Base-by-base conservation (phyloP, 2,797 vertebrate species). In the Rhinatrema bivittatum region DNA sequence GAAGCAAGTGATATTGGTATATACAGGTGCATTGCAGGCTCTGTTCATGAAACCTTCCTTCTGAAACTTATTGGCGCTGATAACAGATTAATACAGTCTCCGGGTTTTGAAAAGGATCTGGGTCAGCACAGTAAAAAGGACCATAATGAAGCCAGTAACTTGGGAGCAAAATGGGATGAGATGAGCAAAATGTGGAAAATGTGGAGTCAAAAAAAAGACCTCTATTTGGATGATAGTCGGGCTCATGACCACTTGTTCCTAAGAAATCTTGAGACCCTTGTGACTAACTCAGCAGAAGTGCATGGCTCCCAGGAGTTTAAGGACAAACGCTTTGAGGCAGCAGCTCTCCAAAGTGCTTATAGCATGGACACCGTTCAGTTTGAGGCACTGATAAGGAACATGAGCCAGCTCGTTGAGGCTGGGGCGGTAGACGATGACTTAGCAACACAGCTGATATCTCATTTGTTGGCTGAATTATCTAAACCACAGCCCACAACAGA, bases 21-120 rank as follows among this genome's bases (percentile, higher is more conserved):
- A 20, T 97, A 96, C 56, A 74, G 68, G 6, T 97, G 93, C 32
- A 10, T 90, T 0, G 87, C 90, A 0, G 86, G 87, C 24, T 51
- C 88, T 0, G 85, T 49, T 5, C 85, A 64, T 0, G 86, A 91
- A n/a, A 79, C 71, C 0, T 83, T 90, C 8, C 76, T 85, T 6
- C 82, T 97, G 8, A 91, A 90, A 37, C 82, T 97, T 28, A 92
- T 95, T 1, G 88, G 91, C 2, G 70, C 74, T 0, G 81, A 87
- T 59, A 78, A 83, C 61, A 54, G 75, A 15, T 76, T 88, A 18
- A 63, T 87, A 2, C 79, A 81, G 4, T 68, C 74, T 10, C 83
- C 72, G 0, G 26, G 51, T 30, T 72, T 53, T 4, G 25, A 20
- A 7, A 65, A 70, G 29, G 60, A 47, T 0, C 0, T 11, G 17